phyloP scores from a whole-genome alignment of 2,113 vertebrate species.

The Dunckerocampus dactyliophorus region DNA sequence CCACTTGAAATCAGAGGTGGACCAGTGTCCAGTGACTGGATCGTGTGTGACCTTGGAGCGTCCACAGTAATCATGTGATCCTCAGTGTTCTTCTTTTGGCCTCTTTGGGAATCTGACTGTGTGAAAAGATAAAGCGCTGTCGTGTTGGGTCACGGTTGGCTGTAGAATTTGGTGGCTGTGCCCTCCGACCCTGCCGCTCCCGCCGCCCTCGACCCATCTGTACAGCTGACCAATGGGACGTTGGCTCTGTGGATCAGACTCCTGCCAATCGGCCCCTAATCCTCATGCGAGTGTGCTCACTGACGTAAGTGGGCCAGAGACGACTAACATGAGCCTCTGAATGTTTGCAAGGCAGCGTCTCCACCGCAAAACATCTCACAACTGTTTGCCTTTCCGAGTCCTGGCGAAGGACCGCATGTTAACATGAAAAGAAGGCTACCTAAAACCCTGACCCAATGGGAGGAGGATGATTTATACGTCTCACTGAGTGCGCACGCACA shows the following conservation, averaged over 20 bases:
- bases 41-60: too few species aligned
- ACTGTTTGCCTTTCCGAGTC: too few species aligned
- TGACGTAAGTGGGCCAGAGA: constrained; percentile 50
- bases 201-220: constrained; percentile 27
- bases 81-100: background rate
- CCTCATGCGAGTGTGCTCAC: constrained; percentile 58
- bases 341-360: constrained; percentile 4
- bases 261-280: constrained; percentile 59
- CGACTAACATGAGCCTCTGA: constrained; percentile 19
- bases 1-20: too few species aligned
- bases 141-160: constrained; percentile 15
- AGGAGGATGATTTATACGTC: constrained; percentile 63
- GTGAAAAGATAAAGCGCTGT: constrained; percentile 21
- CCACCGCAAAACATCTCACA: too few species aligned
- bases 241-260: constrained; percentile 47
- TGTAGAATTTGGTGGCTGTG: constrained; percentile 44
- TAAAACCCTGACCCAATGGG: constrained; percentile 51
- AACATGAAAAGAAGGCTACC: background rate
- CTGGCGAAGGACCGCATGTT: background rate
- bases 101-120: constrained; percentile 7
- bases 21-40: too few species aligned
- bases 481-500: constrained; percentile 48
- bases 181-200: constrained; percentile 31
- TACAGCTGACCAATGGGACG: constrained; percentile 52
- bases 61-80: too few species aligned